phyloP scores from a whole-genome alignment of 2,797 vertebrate species.

The Cuculus canorus region DNA sequence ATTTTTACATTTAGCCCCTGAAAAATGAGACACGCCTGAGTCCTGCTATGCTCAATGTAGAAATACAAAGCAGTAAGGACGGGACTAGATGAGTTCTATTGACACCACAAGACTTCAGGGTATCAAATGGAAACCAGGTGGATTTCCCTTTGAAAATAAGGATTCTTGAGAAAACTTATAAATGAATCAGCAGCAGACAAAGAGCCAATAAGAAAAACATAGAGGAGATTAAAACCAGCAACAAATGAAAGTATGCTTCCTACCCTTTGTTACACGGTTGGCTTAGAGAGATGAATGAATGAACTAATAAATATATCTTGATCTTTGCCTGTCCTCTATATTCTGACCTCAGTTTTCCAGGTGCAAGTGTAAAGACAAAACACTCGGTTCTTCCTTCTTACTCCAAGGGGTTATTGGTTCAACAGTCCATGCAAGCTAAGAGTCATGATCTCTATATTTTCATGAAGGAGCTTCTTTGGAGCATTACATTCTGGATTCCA shows the following conservation, averaged over 20 bases:
- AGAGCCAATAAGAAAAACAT: not conserved
- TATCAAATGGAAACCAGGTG: not conserved
- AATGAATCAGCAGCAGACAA: not conserved
- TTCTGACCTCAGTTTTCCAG: not conserved
- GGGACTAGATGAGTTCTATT: not conserved
- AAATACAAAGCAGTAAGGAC: not conserved
- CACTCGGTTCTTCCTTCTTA: not conserved
- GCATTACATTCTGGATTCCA: not conserved
- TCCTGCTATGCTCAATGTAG: not conserved
- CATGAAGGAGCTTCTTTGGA: not conserved
- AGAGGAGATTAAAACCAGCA: not conserved
- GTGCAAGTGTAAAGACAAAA: not conserved
- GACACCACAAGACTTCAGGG: not conserved
- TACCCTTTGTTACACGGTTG: not conserved
- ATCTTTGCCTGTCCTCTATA: not conserved
- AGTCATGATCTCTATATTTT: not conserved
- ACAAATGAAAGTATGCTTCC: not conserved
- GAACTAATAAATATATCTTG: not conserved
- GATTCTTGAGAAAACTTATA: not conserved
- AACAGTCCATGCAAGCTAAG: not conserved
- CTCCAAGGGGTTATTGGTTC: not conserved
- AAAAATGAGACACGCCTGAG: not conserved
- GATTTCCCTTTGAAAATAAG: not conserved
- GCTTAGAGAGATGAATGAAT: not conserved
- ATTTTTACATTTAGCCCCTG: not conserved